These are phyloP conservation scores for Melanargia galathea DNA, from an alignment of 2,888 invertebrate species.

Conservation along the genomic window DNA sequence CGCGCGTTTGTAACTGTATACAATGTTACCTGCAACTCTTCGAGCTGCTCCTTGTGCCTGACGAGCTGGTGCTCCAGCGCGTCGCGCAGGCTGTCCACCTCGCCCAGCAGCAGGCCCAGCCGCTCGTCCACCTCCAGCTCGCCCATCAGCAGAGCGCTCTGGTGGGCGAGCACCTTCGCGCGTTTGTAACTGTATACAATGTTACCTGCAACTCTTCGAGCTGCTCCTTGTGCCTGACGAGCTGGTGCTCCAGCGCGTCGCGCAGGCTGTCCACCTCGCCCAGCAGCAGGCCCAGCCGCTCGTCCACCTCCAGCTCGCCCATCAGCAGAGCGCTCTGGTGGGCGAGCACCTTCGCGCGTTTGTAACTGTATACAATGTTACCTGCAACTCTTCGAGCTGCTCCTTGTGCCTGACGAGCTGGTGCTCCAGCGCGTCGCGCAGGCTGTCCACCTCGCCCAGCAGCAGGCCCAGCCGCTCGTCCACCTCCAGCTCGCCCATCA, in stretches of 20 bases:
- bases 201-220: conserved; percentile 82
- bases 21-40: conserved; percentile 82
- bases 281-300: conserved; percentile 80
- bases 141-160: conserved; percentile 80
- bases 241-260: conserved; percentile 83
- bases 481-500: conserved; percentile 82
- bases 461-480: conserved; percentile 82
- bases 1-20: no score
- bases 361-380: no score
- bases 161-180: no score
- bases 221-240: conserved; percentile 78
- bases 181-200: conserved; percentile 51
- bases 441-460: conserved; percentile 83
- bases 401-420: conserved; percentile 80
- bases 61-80: conserved; percentile 83
- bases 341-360: not conserved
- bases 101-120: conserved; percentile 79
- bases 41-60: conserved; percentile 80
- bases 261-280: conserved; percentile 85
- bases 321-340: conserved; percentile 66
- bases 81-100: conserved; percentile 84
- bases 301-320: conserved; percentile 81
- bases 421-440: conserved; percentile 83
- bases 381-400: conserved; percentile 81
- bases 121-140: conserved; percentile 81